Conservation (phyloP, 2,113 vertebrate species). For the Camelus bactrianus region DNA sequence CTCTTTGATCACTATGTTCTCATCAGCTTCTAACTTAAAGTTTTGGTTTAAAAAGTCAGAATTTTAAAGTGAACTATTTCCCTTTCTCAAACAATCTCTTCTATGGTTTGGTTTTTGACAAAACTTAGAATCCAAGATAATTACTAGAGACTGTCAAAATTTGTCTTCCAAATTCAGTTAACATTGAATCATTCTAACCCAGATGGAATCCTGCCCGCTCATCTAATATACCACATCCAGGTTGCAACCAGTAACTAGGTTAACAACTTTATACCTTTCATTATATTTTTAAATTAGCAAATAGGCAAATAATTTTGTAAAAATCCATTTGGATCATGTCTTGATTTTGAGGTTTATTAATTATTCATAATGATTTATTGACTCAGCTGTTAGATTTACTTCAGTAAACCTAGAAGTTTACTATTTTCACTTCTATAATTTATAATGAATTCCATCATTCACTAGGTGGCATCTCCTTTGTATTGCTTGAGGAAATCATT, state of each 20-base stretch:
- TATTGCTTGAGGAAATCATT: slow-evolving; percentile 33
- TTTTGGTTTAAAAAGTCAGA: background rate
- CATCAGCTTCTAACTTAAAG: background rate
- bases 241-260: background rate
- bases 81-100: background rate
- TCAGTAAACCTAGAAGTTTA: background rate
- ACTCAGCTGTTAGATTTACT: background rate
- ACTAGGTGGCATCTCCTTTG: background rate
- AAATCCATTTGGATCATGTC: background rate
- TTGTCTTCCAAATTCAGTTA: slow-evolving; percentile 31
- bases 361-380: slow-evolving; percentile 24
- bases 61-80: background rate
- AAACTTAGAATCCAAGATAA: background rate
- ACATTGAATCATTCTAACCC: background rate
- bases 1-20: background rate
- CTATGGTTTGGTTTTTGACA: slow-evolving; percentile 18
- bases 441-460: slow-evolving; percentile 6
- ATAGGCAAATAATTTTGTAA: slow-evolving; percentile 4
- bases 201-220: background rate
- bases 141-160: background rate
- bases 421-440: background rate
- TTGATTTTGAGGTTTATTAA: slow-evolving; percentile 29
- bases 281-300: background rate
- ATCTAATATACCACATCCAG: background rate
- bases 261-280: background rate